A percentile compares a stretch with the other conserved stretches of the same genome.
These are phyloP conservation scores for Scomber japonicus DNA, from an alignment of 2,113 vertebrate genomes.

Conservation along the genomic window DNA sequence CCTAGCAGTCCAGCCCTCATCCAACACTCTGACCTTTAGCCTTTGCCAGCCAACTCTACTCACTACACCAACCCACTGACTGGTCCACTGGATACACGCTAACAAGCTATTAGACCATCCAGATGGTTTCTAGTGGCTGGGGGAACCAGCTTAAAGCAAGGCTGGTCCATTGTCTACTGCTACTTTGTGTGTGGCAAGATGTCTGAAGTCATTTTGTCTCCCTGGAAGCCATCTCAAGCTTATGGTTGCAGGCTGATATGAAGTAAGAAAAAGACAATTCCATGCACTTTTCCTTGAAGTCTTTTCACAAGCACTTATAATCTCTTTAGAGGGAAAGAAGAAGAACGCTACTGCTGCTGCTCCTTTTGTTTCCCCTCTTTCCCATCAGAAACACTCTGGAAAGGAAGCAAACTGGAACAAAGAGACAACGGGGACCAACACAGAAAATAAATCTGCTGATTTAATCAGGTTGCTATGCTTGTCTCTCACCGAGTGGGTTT, in stretches of 20 bases:
- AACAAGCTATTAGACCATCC: slow-evolving; percentile 69
- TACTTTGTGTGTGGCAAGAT: slow-evolving; percentile 61
- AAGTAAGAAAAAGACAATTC: slow-evolving; percentile 53
- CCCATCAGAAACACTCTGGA: slow-evolving; percentile 65
- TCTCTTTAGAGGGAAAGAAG: slow-evolving; percentile 73
- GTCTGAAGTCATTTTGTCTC: slow-evolving; percentile 64
- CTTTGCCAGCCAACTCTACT: slow-evolving; percentile 60
- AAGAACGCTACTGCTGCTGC: slow-evolving; percentile 58
- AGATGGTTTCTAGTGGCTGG: slow-evolving; percentile 58
- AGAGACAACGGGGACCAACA: slow-evolving; percentile 67
- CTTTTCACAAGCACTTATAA: slow-evolving; percentile 75
- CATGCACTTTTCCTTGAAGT: slow-evolving; percentile 73
- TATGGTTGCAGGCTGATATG: slow-evolving; percentile 66
- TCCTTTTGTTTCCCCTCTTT: slow-evolving; percentile 61
- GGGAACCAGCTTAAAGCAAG: slow-evolving; percentile 55
- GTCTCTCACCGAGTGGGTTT: slow-evolving; percentile 55
- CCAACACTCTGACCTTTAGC: slow-evolving; percentile 70
- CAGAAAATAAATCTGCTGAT: slow-evolving; percentile 75
- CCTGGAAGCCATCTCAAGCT: slow-evolving; percentile 60
- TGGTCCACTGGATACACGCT: slow-evolving; percentile 56
- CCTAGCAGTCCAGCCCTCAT: slow-evolving; percentile 35
- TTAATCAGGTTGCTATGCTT: slow-evolving; percentile 73
- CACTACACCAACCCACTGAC: slow-evolving; percentile 36
- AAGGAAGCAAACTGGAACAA: slow-evolving; percentile 78
- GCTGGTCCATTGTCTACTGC: slow-evolving; percentile 54